Percentiles rank a stretch among this genome's conserved stretches.
These are phyloP conservation scores for Calliphora vicina DNA, from an alignment of 1,140 invertebrate species.

Conservation along the genomic window DNA sequence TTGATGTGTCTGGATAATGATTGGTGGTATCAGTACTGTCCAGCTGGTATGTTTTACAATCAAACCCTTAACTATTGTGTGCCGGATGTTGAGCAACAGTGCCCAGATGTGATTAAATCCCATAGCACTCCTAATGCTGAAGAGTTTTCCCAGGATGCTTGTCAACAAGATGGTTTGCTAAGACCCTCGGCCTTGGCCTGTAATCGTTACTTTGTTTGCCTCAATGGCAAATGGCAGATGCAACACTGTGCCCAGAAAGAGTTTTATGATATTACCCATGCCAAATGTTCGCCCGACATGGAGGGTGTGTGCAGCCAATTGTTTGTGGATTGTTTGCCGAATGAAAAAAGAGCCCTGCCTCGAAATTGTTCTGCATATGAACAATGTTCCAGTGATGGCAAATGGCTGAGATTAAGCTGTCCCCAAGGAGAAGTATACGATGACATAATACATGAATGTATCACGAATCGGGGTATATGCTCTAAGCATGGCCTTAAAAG, in stretches of 20 bases:
- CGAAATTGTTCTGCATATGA: constrained; percentile 52
- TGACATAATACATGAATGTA: constrained; percentile 46
- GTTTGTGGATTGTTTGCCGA: background rate
- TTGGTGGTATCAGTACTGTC: constrained; percentile 57
- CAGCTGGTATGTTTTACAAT: constrained; percentile 56
- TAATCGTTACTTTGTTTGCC: constrained; percentile 26
- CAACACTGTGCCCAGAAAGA: constrained; percentile 1
- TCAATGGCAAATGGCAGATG: constrained; percentile 30
- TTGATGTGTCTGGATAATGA: constrained; percentile 56
- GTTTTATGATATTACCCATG: constrained; percentile 36
- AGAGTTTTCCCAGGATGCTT: background rate
- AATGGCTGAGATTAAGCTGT: constrained; percentile 45
- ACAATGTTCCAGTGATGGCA: constrained; percentile 36
- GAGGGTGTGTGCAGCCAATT: constrained; percentile 7
- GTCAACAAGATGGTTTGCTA: background rate
- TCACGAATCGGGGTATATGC: constrained; percentile 48
- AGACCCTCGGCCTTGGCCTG: constrained; percentile 33
- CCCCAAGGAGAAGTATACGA: constrained; percentile 44
- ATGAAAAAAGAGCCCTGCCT: constrained; percentile 40
- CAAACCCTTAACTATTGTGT: constrained; percentile 51
- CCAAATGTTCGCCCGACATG: constrained; percentile 21
- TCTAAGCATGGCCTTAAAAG: constrained; percentile 49
- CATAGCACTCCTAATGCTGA: background rate
- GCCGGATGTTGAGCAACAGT: constrained; percentile 47
- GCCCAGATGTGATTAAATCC: background rate